These are phyloP conservation scores for Lindbergichthys nudifrons DNA, from an alignment of 2,797 vertebrate genomes.

Conservation along the genomic window DNA sequence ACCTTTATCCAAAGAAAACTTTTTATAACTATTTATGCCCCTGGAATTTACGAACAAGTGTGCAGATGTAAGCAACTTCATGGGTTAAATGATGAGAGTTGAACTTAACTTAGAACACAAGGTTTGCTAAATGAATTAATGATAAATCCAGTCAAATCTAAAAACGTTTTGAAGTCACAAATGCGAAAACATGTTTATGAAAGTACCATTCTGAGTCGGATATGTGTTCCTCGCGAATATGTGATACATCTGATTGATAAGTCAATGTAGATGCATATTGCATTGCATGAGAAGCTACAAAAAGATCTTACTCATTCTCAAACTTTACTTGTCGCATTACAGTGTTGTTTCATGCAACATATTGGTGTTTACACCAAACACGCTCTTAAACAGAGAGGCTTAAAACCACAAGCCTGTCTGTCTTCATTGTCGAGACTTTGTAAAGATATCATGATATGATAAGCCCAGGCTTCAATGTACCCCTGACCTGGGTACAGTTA, in stretches of 20 bases:
- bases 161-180: neutral
- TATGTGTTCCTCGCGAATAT: neutral
- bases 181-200: neutral
- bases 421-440: constrained; percentile 22
- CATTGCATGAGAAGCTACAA: neutral
- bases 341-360: constrained; percentile 27
- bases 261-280: neutral
- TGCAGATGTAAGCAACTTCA: neutral
- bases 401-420: constrained; percentile 44
- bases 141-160: neutral
- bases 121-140: neutral
- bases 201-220: neutral
- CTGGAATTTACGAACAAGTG: neutral
- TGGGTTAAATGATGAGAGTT: neutral
- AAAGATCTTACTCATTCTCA: neutral
- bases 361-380: constrained; percentile 38
- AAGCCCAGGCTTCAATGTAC: neutral
- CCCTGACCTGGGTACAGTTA: neutral
- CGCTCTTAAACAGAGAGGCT: constrained; percentile 20
- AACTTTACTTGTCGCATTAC: constrained; percentile 32
- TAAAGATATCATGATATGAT: constrained; percentile 24
- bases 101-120: neutral
- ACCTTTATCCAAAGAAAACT: neutral
- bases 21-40: neutral
- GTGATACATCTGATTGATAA: neutral